phyloP scores from a whole-genome alignment of 2,113 vertebrate species.

The Hemiscyllium ocellatum region DNA sequence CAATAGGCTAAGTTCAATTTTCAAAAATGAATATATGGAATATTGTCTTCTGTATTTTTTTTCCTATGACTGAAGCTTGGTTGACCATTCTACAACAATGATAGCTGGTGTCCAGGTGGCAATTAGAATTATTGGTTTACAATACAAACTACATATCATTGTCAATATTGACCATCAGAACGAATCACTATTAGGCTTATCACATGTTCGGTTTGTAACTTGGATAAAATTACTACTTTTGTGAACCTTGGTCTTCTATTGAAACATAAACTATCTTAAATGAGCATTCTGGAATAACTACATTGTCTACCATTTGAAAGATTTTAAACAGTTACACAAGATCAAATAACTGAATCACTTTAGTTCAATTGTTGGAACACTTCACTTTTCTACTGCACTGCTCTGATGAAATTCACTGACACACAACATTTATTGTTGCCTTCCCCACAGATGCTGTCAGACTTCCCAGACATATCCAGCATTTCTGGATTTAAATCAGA shows the following conservation, averaged over 20 bases:
- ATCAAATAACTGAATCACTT: not conserved
- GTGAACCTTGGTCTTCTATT: not conserved
- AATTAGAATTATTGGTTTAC: not conserved
- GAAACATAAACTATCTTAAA: not conserved
- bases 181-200: not conserved
- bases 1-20: not conserved
- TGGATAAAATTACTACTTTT: not conserved
- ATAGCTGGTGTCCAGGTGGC: not conserved
- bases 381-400: not conserved
- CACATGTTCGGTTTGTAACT: not conserved
- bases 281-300: not conserved
- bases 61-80: not conserved
- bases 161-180: not conserved
- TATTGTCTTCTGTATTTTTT: not conserved
- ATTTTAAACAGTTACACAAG: not conserved
- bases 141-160: not conserved
- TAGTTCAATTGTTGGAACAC: not conserved
- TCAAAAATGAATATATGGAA: not conserved
- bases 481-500: not conserved
- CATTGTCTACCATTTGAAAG: not conserved
- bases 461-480: not conserved
- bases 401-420: too few species aligned
- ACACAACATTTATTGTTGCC: not conserved
- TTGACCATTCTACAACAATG: not conserved
- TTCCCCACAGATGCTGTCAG: too few species aligned